Percentiles rank a stretch among this genome's conserved stretches.
These are phyloP conservation scores for Chaetodon auriga DNA, from an alignment of 2,113 vertebrate species.

Conservation along the genomic window DNA sequence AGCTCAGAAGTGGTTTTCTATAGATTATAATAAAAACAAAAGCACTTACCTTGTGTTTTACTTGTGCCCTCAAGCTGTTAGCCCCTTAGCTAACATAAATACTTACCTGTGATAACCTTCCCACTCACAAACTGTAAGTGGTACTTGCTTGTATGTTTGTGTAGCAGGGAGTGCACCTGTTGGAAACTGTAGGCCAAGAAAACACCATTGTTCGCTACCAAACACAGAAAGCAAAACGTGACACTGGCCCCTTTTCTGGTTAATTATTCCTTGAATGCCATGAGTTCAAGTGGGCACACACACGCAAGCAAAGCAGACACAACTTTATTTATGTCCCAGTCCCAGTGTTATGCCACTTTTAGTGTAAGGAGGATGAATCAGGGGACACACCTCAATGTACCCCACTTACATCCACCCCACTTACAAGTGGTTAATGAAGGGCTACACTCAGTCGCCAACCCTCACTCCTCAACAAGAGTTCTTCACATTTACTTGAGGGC, in stretches of 20 bases:
- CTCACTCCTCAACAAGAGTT: constrained; percentile 15
- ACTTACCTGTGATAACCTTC: neutral
- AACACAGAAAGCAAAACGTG: neutral
- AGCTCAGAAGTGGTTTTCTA: neutral
- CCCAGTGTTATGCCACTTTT: neutral
- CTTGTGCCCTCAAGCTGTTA: neutral
- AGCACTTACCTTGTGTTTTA: neutral
- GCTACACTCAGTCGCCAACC: neutral
- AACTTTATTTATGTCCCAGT: neutral
- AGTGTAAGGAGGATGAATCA: constrained; percentile 5
- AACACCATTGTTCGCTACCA: neutral
- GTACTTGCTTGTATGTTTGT: neutral
- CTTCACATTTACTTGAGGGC: constrained; percentile 32
- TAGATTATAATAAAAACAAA: neutral
- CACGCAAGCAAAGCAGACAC: neutral
- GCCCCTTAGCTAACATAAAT: neutral
- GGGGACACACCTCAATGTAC: neutral
- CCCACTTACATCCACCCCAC: neutral
- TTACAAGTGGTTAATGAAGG: constrained; percentile 27
- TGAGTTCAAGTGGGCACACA: neutral
- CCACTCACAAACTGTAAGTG: neutral
- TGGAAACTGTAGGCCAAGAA: neutral
- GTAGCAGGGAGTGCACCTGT: neutral
- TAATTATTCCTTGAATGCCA: neutral
- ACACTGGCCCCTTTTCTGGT: too few relatives aligned